Percentiles rank a stretch among this genome's conserved stretches.
phyloP scores from a whole-genome alignment of 2,113 vertebrate genomes.

The Prietella phreatophila region DNA sequence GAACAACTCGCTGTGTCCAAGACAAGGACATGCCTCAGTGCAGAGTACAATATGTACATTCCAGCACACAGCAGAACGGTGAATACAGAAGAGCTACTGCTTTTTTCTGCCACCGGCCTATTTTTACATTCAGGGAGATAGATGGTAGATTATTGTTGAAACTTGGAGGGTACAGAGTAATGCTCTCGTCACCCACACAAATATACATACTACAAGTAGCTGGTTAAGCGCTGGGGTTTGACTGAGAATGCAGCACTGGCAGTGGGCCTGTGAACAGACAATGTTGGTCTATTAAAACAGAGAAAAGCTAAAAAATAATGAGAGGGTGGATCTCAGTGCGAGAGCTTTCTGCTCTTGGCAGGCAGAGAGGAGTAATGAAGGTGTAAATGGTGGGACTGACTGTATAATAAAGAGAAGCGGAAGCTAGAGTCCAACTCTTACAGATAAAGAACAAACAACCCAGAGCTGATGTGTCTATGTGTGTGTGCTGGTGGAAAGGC shows the following conservation, averaged over 20 bases:
- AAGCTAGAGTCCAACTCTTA: neutral
- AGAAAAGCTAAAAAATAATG: conserved; percentile 4
- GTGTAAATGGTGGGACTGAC: neutral
- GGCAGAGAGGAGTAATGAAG: neutral
- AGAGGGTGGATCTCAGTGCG: neutral
- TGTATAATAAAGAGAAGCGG: neutral
- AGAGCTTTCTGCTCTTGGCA: conserved; percentile 8
- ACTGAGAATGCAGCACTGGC: neutral
- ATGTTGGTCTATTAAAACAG: neutral
- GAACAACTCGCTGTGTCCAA: conserved; percentile 47
- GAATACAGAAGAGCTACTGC: conserved; percentile 34
- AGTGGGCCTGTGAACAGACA: conserved; percentile 3
- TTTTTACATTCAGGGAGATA: neutral
- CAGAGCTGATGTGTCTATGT: conserved; percentile 46
- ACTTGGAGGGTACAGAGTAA: neutral
- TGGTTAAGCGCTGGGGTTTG: neutral
- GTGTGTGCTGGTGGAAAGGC: conserved; percentile 43
- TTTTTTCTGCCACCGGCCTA: neutral
- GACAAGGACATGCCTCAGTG: conserved; percentile 38
- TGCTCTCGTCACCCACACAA: neutral
- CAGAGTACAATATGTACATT: conserved; percentile 20
- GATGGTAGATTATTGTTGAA: neutral
- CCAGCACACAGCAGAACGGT: conserved; percentile 17
- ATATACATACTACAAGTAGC: neutral
- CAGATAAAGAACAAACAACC: conserved; percentile 9